Evolutionary conservation across 1,140 invertebrate species (phyloP).

Genomic region (Branchinecta lindahli): DNA sequence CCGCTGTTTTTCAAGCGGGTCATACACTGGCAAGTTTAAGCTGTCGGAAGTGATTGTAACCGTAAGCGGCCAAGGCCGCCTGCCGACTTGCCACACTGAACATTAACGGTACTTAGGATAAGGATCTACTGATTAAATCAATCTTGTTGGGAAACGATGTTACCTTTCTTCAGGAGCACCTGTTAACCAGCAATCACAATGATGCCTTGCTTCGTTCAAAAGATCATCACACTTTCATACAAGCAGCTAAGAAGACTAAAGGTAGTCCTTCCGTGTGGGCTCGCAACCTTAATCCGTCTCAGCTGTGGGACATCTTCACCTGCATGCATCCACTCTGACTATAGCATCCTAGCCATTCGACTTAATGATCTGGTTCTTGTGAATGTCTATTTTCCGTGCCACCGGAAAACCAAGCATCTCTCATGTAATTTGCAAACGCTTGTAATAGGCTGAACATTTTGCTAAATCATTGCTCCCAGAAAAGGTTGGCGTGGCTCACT

Average conservation of each 20-base stretch:
- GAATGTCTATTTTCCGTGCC: neutral
- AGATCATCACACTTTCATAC: neutral
- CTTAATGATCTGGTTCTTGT: conserved; percentile 4
- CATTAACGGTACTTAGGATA: neutral
- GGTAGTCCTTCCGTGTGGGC: neutral
- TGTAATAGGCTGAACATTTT: neutral
- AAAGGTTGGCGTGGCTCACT: neutral
- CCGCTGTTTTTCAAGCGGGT: no score
- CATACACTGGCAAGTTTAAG: no score
- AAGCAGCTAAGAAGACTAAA: neutral
- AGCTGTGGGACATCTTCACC: neutral
- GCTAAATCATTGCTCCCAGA: neutral
- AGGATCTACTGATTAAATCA: neutral
- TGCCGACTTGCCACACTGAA: neutral
- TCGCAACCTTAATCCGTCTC: neutral
- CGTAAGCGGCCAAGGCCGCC: no score
- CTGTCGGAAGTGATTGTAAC: no score
- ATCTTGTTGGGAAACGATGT: neutral
- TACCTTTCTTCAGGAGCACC: neutral
- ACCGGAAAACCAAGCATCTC: neutral
- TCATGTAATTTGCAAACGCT: neutral
- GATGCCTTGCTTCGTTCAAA: neutral
- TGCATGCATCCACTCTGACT: neutral
- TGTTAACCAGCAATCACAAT: neutral
- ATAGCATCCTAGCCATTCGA: neutral